A percentile compares a stretch with the other conserved stretches of the same genome.
Conservation (phyloP, 2,797 vertebrate species). For the Leptodactylus fallax region DNA sequence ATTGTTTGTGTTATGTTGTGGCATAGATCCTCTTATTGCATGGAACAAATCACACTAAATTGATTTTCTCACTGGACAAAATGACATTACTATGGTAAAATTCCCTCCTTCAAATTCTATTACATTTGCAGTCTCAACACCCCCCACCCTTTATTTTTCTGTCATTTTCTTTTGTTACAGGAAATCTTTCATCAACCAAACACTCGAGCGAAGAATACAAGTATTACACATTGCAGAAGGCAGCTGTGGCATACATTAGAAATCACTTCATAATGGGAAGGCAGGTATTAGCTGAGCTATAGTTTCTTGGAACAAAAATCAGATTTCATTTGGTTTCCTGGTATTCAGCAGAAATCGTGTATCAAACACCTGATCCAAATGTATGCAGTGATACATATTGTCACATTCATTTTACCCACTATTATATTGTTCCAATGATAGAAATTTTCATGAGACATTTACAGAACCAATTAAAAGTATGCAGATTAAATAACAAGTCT, state of each 20-base stretch:
- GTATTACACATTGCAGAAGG: constrained; percentile 25
- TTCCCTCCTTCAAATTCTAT: constrained; percentile 50
- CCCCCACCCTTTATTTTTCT: constrained; percentile 6
- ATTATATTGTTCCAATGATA: neutral
- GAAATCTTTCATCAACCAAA: constrained; percentile 51
- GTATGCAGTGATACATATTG: neutral
- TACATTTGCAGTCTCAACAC: constrained; percentile 31
- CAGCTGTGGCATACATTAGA: constrained; percentile 50
- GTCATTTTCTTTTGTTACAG: constrained; percentile 40
- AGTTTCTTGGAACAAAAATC: constrained; percentile 41
- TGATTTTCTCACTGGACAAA: constrained; percentile 50
- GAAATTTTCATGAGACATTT: neutral
- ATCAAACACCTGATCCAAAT: constrained; percentile 44
- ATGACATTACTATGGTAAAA: constrained; percentile 49
- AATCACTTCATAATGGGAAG: constrained; percentile 23
- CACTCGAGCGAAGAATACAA: constrained; percentile 18
- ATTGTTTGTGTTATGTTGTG: too few relatives aligned
- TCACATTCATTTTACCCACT: neutral
- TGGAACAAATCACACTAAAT: constrained; percentile 40
- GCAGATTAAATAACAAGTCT: neutral
- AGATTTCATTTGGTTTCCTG: constrained; percentile 37
- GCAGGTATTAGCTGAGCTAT: constrained; percentile 27
- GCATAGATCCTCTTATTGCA: constrained; percentile 28
- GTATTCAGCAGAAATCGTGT: constrained; percentile 16
- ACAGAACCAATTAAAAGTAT: neutral